phyloP scores from a whole-genome alignment of 2,797 vertebrate genomes.

The Enteromius fasciolatus region DNA sequence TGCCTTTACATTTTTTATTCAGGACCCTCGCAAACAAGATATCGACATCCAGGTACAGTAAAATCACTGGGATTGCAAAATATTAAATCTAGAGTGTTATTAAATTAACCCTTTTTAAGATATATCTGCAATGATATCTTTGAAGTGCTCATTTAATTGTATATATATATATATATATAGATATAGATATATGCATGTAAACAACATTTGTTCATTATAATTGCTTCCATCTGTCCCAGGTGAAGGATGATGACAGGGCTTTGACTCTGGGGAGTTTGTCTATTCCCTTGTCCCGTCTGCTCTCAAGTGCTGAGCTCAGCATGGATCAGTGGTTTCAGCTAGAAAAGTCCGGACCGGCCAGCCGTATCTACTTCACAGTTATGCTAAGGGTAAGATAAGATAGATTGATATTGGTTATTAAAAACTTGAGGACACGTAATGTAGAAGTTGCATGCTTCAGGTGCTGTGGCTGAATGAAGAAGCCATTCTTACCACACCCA shows the following conservation, averaged over 20 bases:
- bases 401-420: neutral
- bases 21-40: conserved; percentile 86
- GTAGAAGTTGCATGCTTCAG: conserved; percentile 64
- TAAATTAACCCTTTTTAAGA: neutral
- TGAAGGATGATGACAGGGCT: conserved; percentile 89
- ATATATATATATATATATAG: too few relatives aligned
- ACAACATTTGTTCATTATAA: neutral
- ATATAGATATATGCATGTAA: neutral
- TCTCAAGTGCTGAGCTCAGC: conserved; percentile 79
- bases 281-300: conserved; percentile 81
- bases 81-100: neutral
- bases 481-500: conserved; percentile 69
- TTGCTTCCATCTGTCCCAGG: conserved; percentile 68
- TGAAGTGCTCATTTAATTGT: neutral
- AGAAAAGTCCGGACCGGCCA: conserved; percentile 81
- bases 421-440: neutral
- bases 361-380: conserved; percentile 86
- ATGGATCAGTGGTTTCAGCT: conserved; percentile 93
- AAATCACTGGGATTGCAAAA: neutral
- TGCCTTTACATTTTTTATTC: conserved; percentile 93
- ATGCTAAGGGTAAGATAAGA: conserved; percentile 83
- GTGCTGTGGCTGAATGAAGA: conserved; percentile 85
- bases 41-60: conserved; percentile 86
- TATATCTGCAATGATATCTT: neutral
- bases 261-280: conserved; percentile 81